Conservation (phyloP, 2,888 invertebrate genomes). For the Schrankia costaestrigalis region DNA sequence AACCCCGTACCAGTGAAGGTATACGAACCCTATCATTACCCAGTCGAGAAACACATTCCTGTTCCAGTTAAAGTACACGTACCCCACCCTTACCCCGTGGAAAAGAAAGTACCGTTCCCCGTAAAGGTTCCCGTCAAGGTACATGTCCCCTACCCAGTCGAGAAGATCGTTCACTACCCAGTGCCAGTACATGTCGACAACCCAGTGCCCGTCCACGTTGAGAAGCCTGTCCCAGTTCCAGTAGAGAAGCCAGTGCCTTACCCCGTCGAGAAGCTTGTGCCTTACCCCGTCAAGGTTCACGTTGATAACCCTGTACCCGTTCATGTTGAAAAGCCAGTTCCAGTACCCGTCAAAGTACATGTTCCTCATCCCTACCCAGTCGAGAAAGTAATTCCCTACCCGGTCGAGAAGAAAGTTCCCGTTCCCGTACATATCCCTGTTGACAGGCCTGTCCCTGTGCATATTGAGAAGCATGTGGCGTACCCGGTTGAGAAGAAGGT, state of each 20-base stretch:
- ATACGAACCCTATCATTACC: conserved; percentile 84
- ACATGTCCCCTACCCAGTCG: conserved; percentile 87
- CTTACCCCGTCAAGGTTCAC: conserved; percentile 85
- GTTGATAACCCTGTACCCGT: conserved; percentile 86
- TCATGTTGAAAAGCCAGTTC: conserved; percentile 89
- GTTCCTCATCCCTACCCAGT: conserved; percentile 86
- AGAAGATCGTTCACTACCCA: conserved; percentile 86
- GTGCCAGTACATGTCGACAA: conserved; percentile 85
- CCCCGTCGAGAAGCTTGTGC: conserved; percentile 85
- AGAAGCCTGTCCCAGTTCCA: conserved; percentile 84
- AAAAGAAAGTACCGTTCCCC: conserved; percentile 84
- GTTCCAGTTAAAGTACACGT: conserved; percentile 86
- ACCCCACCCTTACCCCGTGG: conserved; percentile 87
- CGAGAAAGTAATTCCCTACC: conserved; percentile 83
- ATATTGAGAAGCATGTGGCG: conserved; percentile 85
- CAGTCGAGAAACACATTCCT: conserved; percentile 85
- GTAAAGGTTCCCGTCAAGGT: conserved; percentile 86
- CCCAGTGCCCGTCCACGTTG: conserved; percentile 85
- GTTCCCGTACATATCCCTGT: conserved; percentile 84
- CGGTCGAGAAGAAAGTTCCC: conserved; percentile 84
- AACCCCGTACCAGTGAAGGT: conserved; percentile 83
- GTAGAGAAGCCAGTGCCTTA: conserved; percentile 89
- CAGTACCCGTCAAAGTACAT: conserved; percentile 87
- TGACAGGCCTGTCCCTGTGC: conserved; percentile 80
- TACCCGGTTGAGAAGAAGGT: conserved; percentile 84